Evolutionary conservation across 1,140 invertebrate species (phyloP), one percentile per base, ranked within the genome.

Genomic region (Leptinotarsa undecemlineata): DNA sequence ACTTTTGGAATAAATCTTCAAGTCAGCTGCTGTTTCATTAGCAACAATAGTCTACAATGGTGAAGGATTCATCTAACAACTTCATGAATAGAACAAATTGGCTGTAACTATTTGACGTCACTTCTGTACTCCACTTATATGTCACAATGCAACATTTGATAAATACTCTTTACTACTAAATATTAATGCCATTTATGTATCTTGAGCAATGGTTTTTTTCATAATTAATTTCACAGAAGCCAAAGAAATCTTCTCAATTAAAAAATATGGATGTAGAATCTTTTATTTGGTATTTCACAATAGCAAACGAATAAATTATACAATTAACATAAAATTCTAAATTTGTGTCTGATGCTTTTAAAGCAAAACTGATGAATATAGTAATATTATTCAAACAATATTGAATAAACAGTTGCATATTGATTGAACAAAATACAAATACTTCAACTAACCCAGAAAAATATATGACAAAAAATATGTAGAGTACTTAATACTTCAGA

Each of bases 281-380:
- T n/a, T 57, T 57, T 57, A 57, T 57, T 57, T 57, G 51, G 51
- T 15, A 57, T 19, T 57, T 57, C 51, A 57, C 51, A 57, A n/a
- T 57, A 57, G 51, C 15, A 42, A 42, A 42, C 33, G 33, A 57
- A 57, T 57, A 57, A 57, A 57, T 57, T 57, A 57, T 57, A 57
- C 15, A 57, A 17, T 57, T 19, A 57, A 57, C 15, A 57, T 57
- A 57, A 17, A 57, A 57, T 57, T 57, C 51, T 19, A 57, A 57
- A 57, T 57, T n/a, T 19, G 15, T 57, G 14, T 57, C 13, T 57
- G n/a, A 17, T 17, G 51, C 51, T 57, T 57, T 57, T 57, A 57
- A 57, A 57, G 51, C 51, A 15, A 57, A 57, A 57, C 51, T 19
- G 51, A 57, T 0, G 15, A 8, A 57, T 57, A 57, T 57, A 57